Evolutionary conservation across 2,888 invertebrate genomes (phyloP), one percentile per base, ranked within the genome.

Genomic region (Melanotus villosus): DNA sequence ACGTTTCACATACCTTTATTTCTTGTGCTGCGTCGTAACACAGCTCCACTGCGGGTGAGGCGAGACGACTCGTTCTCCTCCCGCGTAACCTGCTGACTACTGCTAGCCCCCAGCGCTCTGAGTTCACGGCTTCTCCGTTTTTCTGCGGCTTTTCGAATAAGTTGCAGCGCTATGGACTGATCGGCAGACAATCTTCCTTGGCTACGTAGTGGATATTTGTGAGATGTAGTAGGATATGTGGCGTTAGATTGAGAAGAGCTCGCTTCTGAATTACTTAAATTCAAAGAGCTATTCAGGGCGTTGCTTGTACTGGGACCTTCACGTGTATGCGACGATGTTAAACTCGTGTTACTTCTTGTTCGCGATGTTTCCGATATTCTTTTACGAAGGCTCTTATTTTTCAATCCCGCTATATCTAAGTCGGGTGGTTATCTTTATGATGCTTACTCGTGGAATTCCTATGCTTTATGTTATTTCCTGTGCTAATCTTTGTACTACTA

Each of bases 41-140:
- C 84, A 76, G 84, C 83, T 73, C 84, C 85, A 77, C 84, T 83
- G 69, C 84, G 88, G 80, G 88, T 86, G 84, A 88, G 88, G 79
- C 88, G 88, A 81, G 88, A 87, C 78, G 78, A 75, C 69, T 83
- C 79, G 80, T 87, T 87, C 84, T 88, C 88, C 70, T 81, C 78
- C 71, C 78, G 75, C 71, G 76, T 75, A 52, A 79, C 77, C 78
- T 87, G 80, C 73, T 81, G 85, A 83, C 87, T 79, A 80, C 84
- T 78, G 83, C 84, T 77, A 82, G 88, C 87, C 86, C 88, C 87
- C 86, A 89, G 89, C 82, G 87, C 85, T 82, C 85, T 86, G 82
- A 87, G 85, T 77, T 72, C 83, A 75, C 75, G 84, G 83, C 64
- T 86, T 78, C 73, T 84, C 77, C 75, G 70, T 67, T 71, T 71